Evolutionary conservation across 2,888 invertebrate genomes (phyloP).

Genomic region (Dryococelus australis): DNA sequence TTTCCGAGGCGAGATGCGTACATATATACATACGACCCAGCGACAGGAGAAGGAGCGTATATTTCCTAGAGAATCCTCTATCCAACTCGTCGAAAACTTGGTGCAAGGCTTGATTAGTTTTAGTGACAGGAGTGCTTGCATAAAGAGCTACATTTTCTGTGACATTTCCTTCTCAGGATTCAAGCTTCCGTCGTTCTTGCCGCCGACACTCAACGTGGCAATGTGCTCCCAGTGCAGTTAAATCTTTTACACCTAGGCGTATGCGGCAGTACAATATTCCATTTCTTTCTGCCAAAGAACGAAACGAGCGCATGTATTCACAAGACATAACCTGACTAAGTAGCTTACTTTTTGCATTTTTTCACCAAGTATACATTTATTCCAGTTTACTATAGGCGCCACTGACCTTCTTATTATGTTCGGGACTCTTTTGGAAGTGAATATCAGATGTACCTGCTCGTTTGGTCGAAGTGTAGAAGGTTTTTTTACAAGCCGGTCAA

Average conservation of each 20-base stretch:
- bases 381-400: background rate
- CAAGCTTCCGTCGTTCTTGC: conserved; percentile 17
- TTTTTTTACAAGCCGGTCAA: background rate
- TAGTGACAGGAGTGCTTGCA: background rate
- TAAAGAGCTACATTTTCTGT: background rate
- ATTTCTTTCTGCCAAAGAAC: background rate
- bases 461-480: background rate
- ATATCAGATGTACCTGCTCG: background rate
- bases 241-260: background rate
- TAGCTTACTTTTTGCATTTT: background rate
- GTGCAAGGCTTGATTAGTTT: background rate
- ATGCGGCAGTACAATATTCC: background rate
- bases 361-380: background rate
- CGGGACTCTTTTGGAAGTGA: background rate
- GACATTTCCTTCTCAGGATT: background rate
- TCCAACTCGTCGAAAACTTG: too few relatives aligned
- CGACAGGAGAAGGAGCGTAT: too few relatives aligned
- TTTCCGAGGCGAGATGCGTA: too few relatives aligned
- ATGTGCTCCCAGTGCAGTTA: background rate
- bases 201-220: background rate
- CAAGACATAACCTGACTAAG: conserved; percentile 11
- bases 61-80: too few relatives aligned
- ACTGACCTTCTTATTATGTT: background rate
- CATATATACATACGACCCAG: too few relatives aligned
- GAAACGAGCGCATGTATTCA: background rate